phyloP scores from a whole-genome alignment of 37 sponge, comb jelly and placozoan species.

The Spongia lamella region DNA sequence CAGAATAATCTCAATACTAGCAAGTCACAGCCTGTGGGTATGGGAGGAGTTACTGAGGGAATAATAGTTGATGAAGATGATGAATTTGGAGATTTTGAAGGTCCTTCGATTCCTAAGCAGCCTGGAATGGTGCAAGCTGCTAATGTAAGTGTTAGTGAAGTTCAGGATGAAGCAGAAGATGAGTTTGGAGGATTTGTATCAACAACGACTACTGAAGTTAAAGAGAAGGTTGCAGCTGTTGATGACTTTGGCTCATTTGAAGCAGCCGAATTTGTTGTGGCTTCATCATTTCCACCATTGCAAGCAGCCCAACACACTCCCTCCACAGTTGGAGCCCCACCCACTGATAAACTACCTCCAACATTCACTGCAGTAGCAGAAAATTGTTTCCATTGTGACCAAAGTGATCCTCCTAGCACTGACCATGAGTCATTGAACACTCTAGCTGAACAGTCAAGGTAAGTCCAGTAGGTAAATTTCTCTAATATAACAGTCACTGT shows the following conservation, averaged over 20 bases:
- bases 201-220: background rate
- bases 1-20: background rate
- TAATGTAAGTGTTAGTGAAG: background rate
- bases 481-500: no score
- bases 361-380: no score
- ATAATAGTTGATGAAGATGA: background rate
- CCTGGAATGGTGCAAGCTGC: background rate
- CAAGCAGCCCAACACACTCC: background rate
- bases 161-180: constrained; percentile 3
- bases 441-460: no score
- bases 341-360: no score
- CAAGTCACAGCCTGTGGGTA: background rate
- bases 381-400: no score
- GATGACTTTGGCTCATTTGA: no score
- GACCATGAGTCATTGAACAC: no score
- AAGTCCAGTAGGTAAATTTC: no score
- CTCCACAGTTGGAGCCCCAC: no score
- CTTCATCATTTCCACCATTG: background rate
- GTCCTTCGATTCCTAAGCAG: background rate
- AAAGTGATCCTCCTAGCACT: no score
- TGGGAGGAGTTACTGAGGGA: background rate
- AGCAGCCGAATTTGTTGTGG: constrained; percentile 17
- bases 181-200: background rate
- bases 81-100: constrained; percentile 44
- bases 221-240: background rate